A percentile compares a stretch with the other conserved stretches of the same genome.
Evolutionary conservation across 2,888 invertebrate genomes (phyloP).

Genomic region (Caenorhabditis macrosperma): DNA sequence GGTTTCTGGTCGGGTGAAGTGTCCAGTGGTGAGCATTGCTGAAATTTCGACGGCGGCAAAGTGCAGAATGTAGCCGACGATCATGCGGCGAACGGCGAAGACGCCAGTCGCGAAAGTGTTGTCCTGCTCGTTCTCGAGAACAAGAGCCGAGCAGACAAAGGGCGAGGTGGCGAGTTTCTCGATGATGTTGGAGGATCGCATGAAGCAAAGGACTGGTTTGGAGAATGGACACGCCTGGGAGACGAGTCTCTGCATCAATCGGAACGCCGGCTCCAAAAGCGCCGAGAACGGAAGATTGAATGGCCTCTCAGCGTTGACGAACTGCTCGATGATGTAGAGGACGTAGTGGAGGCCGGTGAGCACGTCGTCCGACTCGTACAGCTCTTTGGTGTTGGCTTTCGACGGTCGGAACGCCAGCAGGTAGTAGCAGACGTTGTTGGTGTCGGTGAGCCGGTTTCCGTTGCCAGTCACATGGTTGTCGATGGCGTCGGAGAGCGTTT

Average conservation of each 20-base stretch:
- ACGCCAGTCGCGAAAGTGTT: slow-evolving; percentile 42
- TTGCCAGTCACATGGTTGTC: slow-evolving; percentile 17
- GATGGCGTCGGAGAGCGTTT: slow-evolving; percentile 56
- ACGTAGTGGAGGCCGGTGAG: slow-evolving; percentile 72
- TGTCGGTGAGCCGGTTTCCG: slow-evolving; percentile 25
- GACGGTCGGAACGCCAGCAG: slow-evolving; percentile 54
- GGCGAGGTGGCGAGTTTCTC: slow-evolving; percentile 66
- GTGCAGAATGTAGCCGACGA: slow-evolving; percentile 76
- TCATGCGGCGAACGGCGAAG: slow-evolving; percentile 62
- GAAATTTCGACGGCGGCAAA: slow-evolving; percentile 76
- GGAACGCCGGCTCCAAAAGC: slow-evolving; percentile 74
- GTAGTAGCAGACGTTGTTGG: slow-evolving; percentile 54
- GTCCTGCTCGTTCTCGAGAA: slow-evolving; percentile 37
- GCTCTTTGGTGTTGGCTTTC: slow-evolving; percentile 42
- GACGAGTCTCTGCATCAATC: slow-evolving; percentile 71
- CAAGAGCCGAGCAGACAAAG: slow-evolving; percentile 58
- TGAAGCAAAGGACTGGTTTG: slow-evolving; percentile 68
- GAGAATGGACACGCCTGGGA: slow-evolving; percentile 58
- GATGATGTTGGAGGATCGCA: slow-evolving; percentile 71
- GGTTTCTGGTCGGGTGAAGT: slow-evolving; percentile 59
- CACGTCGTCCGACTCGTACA: slow-evolving; percentile 50
- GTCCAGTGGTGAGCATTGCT: slow-evolving; percentile 56
- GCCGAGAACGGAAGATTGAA: slow-evolving; percentile 70
- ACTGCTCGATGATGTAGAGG: slow-evolving; percentile 72
- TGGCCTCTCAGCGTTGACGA: slow-evolving; percentile 62